Evolutionary conservation across 1,140 invertebrate species (phyloP), one percentile per base, ranked within the genome.

Genomic region (Diorhabda carinulata): DNA sequence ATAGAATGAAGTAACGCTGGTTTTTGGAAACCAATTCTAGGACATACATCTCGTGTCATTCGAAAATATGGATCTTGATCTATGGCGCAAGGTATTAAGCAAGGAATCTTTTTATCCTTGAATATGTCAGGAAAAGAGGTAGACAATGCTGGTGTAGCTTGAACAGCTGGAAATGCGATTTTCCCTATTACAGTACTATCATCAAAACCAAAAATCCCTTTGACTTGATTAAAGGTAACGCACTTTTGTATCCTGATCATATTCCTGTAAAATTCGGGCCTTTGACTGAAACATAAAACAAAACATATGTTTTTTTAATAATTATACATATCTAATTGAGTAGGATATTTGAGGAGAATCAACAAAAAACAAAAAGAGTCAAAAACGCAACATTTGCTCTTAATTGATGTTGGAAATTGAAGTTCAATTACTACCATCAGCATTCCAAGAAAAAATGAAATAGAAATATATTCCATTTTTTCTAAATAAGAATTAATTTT

Each of bases 1-100:
- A 86, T 87, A 0, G 96, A 96, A 82, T 98, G 97, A 0, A 99
- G 79, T 1, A 99, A 81, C 0, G 97, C 92, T n/a, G 98, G 98
- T 81, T 99, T 99, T 0, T 88, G 88, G 78, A 87, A 90, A 91
- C 92, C 92, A 8, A 99, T 83, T 67, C 89, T 88, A 0, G 97
- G 96, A 0, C 97, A 94, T 25, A 98, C 95, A 83, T 99, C 98
- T 69, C 98, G 86, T 0, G 96, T 97, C 97, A 99, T 98, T 67
- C 98, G 87, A 82, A 99, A 99, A 82, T 99, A 99, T 0, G 98
- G 98, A 84, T 99, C 98, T 87, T 99, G 98, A 87, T 99, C 98
- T 77, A 99, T 99, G 43, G 96, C 98, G 84, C 97, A 99, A 0
- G 98, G 98, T 72, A 99, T 98, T 2, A 99, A 84, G 79, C 96